Percentiles rank a stretch among this genome's conserved stretches.
These are phyloP conservation scores for Cataglyphis hispanica DNA, from an alignment of 1,140 invertebrate species.

Conservation along the genomic window DNA sequence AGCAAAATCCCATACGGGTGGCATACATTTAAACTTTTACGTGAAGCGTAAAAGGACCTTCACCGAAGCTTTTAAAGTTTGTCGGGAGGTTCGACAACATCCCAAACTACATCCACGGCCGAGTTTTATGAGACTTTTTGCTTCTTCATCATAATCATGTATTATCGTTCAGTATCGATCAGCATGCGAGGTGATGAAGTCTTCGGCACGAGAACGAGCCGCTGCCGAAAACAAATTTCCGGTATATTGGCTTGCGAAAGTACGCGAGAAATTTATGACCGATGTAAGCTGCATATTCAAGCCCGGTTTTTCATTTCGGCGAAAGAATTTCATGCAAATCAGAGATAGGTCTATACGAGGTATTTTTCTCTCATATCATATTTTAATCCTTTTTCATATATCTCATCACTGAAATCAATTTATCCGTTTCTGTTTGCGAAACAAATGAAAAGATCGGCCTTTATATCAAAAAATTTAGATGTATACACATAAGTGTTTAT, in stretches of 20 bases:
- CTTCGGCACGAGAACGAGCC: conserved; percentile 20
- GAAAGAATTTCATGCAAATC: conserved; percentile 49
- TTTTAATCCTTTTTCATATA: conserved; percentile 44
- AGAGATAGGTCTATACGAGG: background rate
- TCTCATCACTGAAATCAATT: conserved; percentile 33
- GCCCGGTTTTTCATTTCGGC: conserved; percentile 43
- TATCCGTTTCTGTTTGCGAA: background rate
- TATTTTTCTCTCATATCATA: conserved; percentile 31
- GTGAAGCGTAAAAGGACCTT: conserved; percentile 28
- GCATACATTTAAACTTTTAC: conserved; percentile 47
- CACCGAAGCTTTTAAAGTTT: conserved; percentile 46
- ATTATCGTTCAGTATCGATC: conserved; percentile 62
- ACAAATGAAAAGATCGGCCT: background rate
- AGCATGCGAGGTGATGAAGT: conserved; percentile 35
- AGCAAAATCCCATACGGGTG: conserved; percentile 16
- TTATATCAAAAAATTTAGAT: background rate
- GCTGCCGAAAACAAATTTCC: conserved; percentile 59
- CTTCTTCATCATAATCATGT: conserved; percentile 53
- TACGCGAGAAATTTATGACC: conserved; percentile 56
- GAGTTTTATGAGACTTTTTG: conserved; percentile 54
- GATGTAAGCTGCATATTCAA: conserved; percentile 54
- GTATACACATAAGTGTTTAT: background rate
- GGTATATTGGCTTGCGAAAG: conserved; percentile 54
- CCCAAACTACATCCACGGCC: conserved; percentile 2
- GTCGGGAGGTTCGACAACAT: conserved; percentile 44